phyloP scores from a whole-genome alignment of 2,797 vertebrate genomes.

The Xenops minutus region DNA sequence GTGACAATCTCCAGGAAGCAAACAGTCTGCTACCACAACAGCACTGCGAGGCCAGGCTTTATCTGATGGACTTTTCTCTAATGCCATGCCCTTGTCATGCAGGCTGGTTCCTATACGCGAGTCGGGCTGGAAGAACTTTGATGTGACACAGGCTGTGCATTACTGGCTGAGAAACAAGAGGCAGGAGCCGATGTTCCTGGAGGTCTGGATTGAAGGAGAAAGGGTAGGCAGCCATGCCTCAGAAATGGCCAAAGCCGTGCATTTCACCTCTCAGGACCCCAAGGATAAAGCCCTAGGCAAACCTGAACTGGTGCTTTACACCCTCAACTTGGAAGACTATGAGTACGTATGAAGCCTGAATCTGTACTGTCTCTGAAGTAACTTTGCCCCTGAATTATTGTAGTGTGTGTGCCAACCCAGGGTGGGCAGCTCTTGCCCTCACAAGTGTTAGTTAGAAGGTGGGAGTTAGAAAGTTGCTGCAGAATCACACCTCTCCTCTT shows the following conservation, averaged over 20 bases:
- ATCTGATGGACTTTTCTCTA: background rate
- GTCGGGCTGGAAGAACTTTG: slow-evolving; percentile 92
- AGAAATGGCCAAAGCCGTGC: slow-evolving; percentile 86
- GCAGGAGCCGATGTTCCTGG: slow-evolving; percentile 86
- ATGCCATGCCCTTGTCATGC: background rate
- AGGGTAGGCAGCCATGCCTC: slow-evolving; percentile 85
- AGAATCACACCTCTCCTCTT: background rate
- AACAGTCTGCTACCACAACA: background rate
- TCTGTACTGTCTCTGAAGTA: background rate
- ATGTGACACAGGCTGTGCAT: slow-evolving; percentile 93
- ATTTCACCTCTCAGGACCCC: slow-evolving; percentile 86
- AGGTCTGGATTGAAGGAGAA: slow-evolving; percentile 93
- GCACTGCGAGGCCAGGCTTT: accelerated
- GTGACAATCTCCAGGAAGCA: background rate
- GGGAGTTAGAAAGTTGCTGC: background rate
- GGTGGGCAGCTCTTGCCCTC: background rate
- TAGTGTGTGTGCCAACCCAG: background rate
- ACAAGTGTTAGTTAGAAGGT: background rate
- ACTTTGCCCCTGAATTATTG: background rate
- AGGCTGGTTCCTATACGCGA: slow-evolving; percentile 89
- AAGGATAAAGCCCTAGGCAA: slow-evolving; percentile 82
- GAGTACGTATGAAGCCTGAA: slow-evolving; percentile 78
- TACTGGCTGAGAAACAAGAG: slow-evolving; percentile 86
- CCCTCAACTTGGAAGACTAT: slow-evolving; percentile 87
- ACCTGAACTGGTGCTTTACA: slow-evolving; percentile 92